These are phyloP conservation scores for Excalfactoria chinensis DNA, from an alignment of 2,113 vertebrate genomes.

Conservation along the genomic window DNA sequence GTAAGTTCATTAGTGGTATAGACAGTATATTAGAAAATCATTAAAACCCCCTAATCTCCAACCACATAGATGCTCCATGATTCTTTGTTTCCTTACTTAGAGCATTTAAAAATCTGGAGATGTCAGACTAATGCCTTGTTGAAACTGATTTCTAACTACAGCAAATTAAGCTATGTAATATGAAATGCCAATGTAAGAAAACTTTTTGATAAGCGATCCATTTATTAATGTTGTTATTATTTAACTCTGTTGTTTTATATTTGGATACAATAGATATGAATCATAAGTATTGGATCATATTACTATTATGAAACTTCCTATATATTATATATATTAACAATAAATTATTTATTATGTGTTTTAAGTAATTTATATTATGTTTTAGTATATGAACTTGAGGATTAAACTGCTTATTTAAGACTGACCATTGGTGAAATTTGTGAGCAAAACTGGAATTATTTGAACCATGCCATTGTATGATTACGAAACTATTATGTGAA, in stretches of 20 bases:
- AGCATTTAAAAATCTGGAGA: not conserved
- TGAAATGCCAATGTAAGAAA: fast-evolving
- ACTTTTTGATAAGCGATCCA: not conserved
- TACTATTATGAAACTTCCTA: not conserved
- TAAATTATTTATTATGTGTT: not conserved
- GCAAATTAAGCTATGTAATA: not conserved
- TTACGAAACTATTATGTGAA: not conserved
- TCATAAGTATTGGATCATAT: not conserved
- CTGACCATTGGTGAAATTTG: not conserved
- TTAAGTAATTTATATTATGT: not conserved
- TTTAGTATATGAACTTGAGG: not conserved
- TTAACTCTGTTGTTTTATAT: not conserved
- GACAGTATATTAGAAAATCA: constrained; percentile 4
- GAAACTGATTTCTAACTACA: constrained; percentile 17
- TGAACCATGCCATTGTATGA: fast-evolving
- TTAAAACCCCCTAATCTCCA: constrained; percentile 14
- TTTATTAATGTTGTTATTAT: not conserved
- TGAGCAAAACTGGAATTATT: not conserved
- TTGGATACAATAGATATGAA: not conserved
- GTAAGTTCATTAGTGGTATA: constrained; percentile 24
- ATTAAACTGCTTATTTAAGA: not conserved
- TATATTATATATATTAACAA: not conserved
- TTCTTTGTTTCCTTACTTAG: constrained; percentile 14
- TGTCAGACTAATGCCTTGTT: not conserved
- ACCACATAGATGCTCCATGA: not conserved